phyloP scores from a whole-genome alignment of 1,140 invertebrate species.

The Carposina sasakii region DNA sequence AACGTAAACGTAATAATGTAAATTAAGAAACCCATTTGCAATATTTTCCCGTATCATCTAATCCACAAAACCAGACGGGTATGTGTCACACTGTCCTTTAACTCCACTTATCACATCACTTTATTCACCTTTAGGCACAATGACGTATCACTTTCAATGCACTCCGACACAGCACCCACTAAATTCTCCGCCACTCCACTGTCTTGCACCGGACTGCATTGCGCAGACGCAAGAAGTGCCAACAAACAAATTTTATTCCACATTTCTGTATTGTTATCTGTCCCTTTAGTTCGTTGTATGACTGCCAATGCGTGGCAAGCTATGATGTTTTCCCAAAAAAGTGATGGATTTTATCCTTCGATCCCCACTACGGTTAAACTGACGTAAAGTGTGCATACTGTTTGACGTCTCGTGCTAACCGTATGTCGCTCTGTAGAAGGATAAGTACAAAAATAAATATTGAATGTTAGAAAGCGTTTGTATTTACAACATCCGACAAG shows the following conservation, averaged over 20 bases:
- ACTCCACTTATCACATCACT: too few relatives aligned
- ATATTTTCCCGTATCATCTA: too few relatives aligned
- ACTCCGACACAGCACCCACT: conserved; percentile 57
- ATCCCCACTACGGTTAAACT: conserved; percentile 42
- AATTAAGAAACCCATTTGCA: too few relatives aligned
- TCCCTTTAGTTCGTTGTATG: conserved; percentile 28
- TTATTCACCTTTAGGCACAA: conserved; percentile 64
- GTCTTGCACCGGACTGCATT: conserved; percentile 51
- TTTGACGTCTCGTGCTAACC: conserved; percentile 53
- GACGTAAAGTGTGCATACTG: conserved; percentile 48
- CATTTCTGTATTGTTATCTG: conserved; percentile 37
- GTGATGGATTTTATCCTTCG: conserved; percentile 63
- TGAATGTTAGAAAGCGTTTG: conserved; percentile 67
- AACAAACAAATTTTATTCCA: conserved; percentile 46
- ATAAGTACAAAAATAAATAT: conserved; percentile 71
- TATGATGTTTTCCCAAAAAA: conserved; percentile 63
- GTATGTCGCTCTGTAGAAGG: conserved; percentile 31
- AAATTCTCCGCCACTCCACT: conserved; percentile 57
- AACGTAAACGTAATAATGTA: too few relatives aligned
- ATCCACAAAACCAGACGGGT: too few relatives aligned
- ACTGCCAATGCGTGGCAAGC: conserved; percentile 42
- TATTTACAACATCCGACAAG: conserved; percentile 44
- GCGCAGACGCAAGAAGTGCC: conserved; percentile 47
- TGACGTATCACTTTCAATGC: conserved; percentile 57
- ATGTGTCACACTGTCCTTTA: too few relatives aligned